Evolutionary conservation across 2,113 vertebrate genomes (phyloP).

Genomic region (Hirundichthys speculiger): DNA sequence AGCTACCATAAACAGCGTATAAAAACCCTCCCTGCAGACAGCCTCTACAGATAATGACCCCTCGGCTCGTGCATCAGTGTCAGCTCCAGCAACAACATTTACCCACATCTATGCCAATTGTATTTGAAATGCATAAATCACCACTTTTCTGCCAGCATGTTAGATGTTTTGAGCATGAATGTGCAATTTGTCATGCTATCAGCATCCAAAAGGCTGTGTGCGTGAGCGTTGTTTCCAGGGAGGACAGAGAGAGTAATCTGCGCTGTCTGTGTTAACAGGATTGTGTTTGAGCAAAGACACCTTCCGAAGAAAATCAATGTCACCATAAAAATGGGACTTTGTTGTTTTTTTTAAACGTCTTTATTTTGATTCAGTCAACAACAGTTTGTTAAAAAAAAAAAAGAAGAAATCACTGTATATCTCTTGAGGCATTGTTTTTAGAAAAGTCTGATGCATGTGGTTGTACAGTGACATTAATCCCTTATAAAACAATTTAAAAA

Average conservation of each 20-base stretch:
- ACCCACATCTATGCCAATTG: slow-evolving; percentile 22
- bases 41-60: slow-evolving; percentile 16
- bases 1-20: slow-evolving; percentile 43
- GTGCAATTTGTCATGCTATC: slow-evolving; percentile 24
- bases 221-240: slow-evolving; percentile 2
- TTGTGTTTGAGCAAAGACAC: slow-evolving; percentile 16
- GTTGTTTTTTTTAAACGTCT: slow-evolving; percentile 30
- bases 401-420: slow-evolving; percentile 44
- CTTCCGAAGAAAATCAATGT: slow-evolving; percentile 30
- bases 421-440: slow-evolving; percentile 44
- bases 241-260: slow-evolving; percentile 3
- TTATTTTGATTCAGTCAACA: slow-evolving; percentile 70
- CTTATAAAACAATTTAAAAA: slow-evolving; percentile 42
- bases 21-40: slow-evolving; percentile 21
- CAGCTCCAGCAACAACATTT: slow-evolving; percentile 28
- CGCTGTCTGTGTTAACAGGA: slow-evolving; percentile 21
- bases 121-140: slow-evolving; percentile 45
- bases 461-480: slow-evolving; percentile 54
- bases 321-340: slow-evolving; percentile 5
- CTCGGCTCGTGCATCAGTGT: slow-evolving; percentile 1
- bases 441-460: slow-evolving; percentile 46
- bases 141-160: slow-evolving; percentile 15
- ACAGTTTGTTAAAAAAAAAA: slow-evolving; percentile 64
- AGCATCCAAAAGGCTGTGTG: slow-evolving; percentile 20
- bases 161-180: slow-evolving; percentile 30